Conservation (phyloP, 2,888 invertebrate species). For the Fabriciana adippe region DNA sequence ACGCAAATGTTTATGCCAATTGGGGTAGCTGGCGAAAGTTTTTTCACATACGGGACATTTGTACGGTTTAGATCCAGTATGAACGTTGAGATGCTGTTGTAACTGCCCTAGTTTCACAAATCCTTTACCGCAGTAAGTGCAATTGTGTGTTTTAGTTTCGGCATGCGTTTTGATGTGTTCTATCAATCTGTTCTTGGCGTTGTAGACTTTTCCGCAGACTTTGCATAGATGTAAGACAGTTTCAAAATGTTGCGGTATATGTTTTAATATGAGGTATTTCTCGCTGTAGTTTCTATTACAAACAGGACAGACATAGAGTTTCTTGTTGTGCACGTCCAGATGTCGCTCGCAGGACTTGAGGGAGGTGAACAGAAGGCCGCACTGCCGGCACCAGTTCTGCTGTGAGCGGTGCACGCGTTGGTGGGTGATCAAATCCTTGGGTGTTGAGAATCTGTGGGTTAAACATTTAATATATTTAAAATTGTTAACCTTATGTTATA, state of each 20-base stretch:
- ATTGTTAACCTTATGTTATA: neutral
- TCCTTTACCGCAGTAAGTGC: conserved; percentile 78
- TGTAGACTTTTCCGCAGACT: conserved; percentile 80
- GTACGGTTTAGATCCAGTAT: conserved; percentile 80
- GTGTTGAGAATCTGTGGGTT: conserved; percentile 56
- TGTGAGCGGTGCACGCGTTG: conserved; percentile 52
- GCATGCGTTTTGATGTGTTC: conserved; percentile 63
- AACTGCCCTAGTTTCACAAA: conserved; percentile 56
- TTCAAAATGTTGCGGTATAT: conserved; percentile 65
- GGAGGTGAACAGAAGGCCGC: conserved; percentile 62
- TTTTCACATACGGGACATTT: conserved; percentile 80
- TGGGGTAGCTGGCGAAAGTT: conserved; percentile 80
- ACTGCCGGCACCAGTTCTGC: conserved; percentile 60
- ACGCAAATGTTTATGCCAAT: conserved; percentile 81
- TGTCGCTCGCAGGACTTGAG: conserved; percentile 58
- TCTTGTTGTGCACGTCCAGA: conserved; percentile 61
- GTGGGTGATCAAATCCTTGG: conserved; percentile 59
- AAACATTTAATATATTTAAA: neutral
- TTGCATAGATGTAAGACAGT: conserved; percentile 77
- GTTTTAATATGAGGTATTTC: conserved; percentile 60
- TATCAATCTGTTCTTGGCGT: conserved; percentile 62
- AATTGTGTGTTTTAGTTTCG: conserved; percentile 72
- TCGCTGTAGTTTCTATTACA: conserved; percentile 81
- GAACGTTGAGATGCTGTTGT: conserved; percentile 81
- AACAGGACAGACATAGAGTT: conserved; percentile 77